Evolutionary conservation across 1,140 invertebrate genomes (phyloP), one percentile per base, ranked within the genome.

Genomic region (Drosophila eugracilis): DNA sequence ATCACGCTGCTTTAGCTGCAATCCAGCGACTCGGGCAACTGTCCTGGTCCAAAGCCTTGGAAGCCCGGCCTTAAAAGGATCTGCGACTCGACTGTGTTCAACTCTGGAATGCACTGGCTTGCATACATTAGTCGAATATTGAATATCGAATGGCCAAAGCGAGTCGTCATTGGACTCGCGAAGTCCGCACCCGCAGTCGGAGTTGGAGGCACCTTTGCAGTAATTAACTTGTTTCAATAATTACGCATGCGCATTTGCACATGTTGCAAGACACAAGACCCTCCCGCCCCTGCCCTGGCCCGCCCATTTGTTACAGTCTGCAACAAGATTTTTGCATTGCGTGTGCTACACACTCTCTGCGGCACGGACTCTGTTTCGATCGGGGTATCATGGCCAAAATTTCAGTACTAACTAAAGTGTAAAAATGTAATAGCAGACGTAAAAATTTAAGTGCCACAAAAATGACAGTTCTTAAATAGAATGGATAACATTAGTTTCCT

Each of bases 151-250:
- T 47, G 24, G 44, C 6, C 42, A 45, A 28, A 17, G 7, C 44
- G 14, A 17, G 14, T 36, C n/a, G 67, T 75, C n/a, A 55, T 14
- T 17, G 36, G 36, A 17, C 6, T 21, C 17, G 17, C 39, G 9
- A 10, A 21, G 39, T 41, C 17, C 19, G 12, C 41, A 37, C n/a
- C n/a, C n/a, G n/a, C n/a, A n/a, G n/a, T n/a, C n/a, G n/a, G 15
- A 41, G 37, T 22, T 19, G 39, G 37, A 78, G 75, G 80, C 80
- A 85, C 81, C 81, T 86, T 67, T 73, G 26, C 84, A 89, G 83
- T 88, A 88, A 88, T 88, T 88, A 88, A 88, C 83, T 88, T 88
- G 83, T 88, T 88, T 78, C 83, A 88, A 88, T 88, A 88, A 88
- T 88, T 88, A 88, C 83, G 84, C 83, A 88, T 89, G 75, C 83